Evolutionary conservation across 2,113 vertebrate species (phyloP).

Genomic region (Gavialis gangeticus): DNA sequence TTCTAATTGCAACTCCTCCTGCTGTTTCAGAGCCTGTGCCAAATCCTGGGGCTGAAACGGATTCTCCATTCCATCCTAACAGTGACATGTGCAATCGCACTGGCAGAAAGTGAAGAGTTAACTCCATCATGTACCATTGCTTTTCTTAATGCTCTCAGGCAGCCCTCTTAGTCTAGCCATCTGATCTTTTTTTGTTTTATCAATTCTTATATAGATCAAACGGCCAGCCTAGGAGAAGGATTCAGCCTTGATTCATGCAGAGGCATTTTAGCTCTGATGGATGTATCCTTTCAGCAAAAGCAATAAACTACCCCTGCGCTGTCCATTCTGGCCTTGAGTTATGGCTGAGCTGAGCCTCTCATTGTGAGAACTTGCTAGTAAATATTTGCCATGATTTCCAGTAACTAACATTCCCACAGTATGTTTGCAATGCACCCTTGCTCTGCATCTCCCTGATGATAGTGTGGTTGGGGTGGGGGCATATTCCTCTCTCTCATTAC

Average conservation of each 20-base stretch:
- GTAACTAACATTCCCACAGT: background rate
- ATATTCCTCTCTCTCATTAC: background rate
- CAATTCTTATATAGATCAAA: slow-evolving; percentile 61
- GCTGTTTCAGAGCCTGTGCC: background rate
- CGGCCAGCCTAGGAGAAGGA: slow-evolving; percentile 46
- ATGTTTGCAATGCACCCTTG: background rate
- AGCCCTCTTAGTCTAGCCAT: accelerated
- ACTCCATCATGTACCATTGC: background rate
- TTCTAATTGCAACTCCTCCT: background rate
- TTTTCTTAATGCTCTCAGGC: background rate
- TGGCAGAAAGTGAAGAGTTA: background rate
- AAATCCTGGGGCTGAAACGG: background rate
- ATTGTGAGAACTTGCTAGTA: slow-evolving; percentile 35
- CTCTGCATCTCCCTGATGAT: background rate
- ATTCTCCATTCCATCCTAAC: background rate
- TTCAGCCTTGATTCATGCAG: slow-evolving; percentile 82
- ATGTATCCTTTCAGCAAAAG: slow-evolving; percentile 82
- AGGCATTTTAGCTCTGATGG: slow-evolving; percentile 81
- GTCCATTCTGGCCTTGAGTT: slow-evolving; percentile 60
- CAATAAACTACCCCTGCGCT: slow-evolving; percentile 51
- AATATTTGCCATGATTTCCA: slow-evolving; percentile 13
- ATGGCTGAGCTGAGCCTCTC: slow-evolving; percentile 39
- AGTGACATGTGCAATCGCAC: background rate
- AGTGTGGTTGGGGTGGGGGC: background rate
- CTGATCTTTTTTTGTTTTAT: slow-evolving; percentile 43